phyloP scores from a whole-genome alignment of 2,797 vertebrate species.

The Avahi laniger region DNA sequence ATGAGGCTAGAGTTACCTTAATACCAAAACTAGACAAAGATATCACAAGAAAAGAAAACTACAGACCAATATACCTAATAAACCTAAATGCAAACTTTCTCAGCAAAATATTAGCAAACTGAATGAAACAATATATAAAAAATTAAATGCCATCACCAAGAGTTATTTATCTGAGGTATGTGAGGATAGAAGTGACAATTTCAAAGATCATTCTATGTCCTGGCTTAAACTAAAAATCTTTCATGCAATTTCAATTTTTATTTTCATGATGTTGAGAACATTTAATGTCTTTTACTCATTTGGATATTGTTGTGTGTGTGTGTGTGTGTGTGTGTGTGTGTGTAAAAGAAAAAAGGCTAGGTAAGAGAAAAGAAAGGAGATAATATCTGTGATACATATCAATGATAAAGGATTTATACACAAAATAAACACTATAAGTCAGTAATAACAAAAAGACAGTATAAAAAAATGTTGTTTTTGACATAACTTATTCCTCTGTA shows the following conservation, averaged over 20 bases:
- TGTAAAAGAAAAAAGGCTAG: not conserved
- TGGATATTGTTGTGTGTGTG: not conserved
- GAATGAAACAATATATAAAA: not conserved
- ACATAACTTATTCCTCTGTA: not conserved
- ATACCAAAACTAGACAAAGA: not conserved
- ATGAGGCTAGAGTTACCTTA: not conserved
- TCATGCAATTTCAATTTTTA: not conserved
- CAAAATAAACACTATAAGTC: not conserved
- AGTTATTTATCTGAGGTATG: not conserved
- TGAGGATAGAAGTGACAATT: not conserved
- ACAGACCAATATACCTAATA: not conserved
- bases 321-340: not conserved
- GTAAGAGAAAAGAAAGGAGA: not conserved
- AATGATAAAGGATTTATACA: not conserved
- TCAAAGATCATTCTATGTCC: not conserved
- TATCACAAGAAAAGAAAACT: not conserved
- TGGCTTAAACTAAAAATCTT: not conserved
- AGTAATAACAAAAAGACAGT: not conserved
- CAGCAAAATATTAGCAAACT: not conserved
- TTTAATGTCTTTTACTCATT: not conserved
- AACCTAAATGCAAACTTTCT: not conserved
- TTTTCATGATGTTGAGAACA: not conserved
- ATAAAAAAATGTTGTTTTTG: not conserved
- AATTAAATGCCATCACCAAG: not conserved
- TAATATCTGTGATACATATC: not conserved